Evolutionary conservation across 2,888 invertebrate genomes (phyloP).

Genomic region (Agapetus fuscipes): DNA sequence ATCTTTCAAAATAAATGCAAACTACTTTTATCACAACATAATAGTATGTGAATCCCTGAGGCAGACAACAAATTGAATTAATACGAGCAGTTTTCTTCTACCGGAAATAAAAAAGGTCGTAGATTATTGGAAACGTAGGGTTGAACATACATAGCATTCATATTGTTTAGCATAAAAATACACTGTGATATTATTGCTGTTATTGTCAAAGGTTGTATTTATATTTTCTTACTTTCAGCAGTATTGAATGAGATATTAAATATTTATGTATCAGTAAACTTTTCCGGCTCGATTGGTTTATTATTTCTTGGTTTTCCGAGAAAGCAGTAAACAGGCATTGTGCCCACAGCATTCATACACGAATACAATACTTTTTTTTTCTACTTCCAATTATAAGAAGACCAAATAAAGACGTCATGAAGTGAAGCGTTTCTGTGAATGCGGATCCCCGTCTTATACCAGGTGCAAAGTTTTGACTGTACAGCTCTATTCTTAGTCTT

Average conservation of each 20-base stretch:
- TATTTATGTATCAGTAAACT: not conserved
- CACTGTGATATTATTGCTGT: no score
- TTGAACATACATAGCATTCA: no score
- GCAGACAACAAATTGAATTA: no score
- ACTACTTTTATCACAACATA: no score
- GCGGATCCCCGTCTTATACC: not conserved
- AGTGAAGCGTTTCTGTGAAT: slow-evolving; percentile 4
- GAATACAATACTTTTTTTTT: not conserved
- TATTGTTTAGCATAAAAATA: no score
- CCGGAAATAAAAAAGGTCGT: no score
- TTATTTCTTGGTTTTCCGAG: slow-evolving; percentile 3
- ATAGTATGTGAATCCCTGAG: no score
- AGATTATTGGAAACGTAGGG: no score
- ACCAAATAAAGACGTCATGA: slow-evolving; percentile 12
- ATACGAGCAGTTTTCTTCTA: no score
- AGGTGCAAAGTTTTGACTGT: not conserved
- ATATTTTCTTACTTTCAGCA: not conserved
- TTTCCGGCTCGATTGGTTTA: not conserved
- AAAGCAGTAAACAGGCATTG: not conserved
- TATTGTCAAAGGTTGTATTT: no score
- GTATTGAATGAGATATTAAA: not conserved
- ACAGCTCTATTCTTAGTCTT: no score
- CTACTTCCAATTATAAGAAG: slow-evolving; percentile 2
- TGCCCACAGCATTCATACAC: not conserved
- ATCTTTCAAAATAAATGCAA: no score